A percentile compares a stretch with the other conserved stretches of the same genome.
These are phyloP conservation scores for Coracias cyanogaster DNA, from an alignment of 2,797 vertebrate species.

Conservation along the genomic window DNA sequence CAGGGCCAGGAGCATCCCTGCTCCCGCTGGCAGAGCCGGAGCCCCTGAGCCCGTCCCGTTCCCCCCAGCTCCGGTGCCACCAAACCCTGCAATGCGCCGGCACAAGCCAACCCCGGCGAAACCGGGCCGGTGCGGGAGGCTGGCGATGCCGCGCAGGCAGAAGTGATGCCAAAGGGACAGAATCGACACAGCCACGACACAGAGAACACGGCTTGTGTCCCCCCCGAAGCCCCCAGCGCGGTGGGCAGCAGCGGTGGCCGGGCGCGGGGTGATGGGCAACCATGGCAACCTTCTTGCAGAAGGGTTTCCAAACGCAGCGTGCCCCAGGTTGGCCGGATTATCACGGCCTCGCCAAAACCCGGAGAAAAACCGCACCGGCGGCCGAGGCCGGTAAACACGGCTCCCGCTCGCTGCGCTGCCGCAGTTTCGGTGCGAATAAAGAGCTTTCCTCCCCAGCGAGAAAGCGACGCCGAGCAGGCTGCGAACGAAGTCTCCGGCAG, in stretches of 20 bases:
- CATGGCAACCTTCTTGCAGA: neutral
- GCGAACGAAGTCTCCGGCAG: neutral
- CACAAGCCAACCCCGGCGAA: neutral
- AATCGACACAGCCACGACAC: neutral
- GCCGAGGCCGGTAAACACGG: neutral
- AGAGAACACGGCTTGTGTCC: neutral
- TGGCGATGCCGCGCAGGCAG: neutral
- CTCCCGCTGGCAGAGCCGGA: neutral
- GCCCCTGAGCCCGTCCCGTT: rapidly evolving
- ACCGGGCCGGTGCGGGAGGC: neutral
- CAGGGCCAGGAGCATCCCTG: rapidly evolving
- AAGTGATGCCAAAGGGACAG: neutral
- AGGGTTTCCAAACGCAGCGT: neutral
- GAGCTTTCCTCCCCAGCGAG: neutral
- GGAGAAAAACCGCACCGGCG: neutral
- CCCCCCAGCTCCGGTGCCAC: neutral
- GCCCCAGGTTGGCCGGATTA: neutral
- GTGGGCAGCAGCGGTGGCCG: neutral
- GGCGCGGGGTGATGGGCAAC: neutral
- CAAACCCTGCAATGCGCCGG: neutral
- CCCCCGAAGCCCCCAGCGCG: neutral
- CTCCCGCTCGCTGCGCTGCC: neutral
- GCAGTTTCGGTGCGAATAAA: slow-evolving; percentile 8
- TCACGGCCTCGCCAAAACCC: neutral
- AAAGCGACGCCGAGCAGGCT: neutral